Conservation (phyloP, 2,888 invertebrate genomes). For the Drosophila tanythrix region DNA sequence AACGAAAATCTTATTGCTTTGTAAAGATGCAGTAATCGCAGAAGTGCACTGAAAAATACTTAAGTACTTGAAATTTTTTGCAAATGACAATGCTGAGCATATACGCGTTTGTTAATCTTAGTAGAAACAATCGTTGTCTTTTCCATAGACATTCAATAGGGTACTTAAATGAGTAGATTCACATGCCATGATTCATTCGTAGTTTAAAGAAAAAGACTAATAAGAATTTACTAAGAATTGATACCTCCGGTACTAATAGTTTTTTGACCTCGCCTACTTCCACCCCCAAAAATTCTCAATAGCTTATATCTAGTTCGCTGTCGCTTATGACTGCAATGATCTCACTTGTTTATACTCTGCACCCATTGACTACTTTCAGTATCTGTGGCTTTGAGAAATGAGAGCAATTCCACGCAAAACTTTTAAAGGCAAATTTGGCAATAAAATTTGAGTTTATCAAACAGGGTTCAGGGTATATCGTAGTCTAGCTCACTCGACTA, state of each 20-base stretch:
- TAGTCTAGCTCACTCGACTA: no score
- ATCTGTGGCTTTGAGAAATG: background rate
- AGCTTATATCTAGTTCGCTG: no score
- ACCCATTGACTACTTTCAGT: no score
- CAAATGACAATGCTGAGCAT: background rate
- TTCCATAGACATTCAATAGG: background rate
- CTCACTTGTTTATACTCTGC: no score
- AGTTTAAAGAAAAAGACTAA: background rate
- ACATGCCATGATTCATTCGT: background rate
- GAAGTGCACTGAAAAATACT: slow-evolving; percentile 23
- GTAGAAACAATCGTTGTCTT: background rate
- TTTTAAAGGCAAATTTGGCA: background rate
- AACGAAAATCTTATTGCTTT: slow-evolving; percentile 24
- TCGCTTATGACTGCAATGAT: no score
- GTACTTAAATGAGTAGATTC: no score
- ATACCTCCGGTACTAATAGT: no score
- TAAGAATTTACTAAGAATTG: background rate
- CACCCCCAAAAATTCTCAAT: no score
- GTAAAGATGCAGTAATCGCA: slow-evolving; percentile 38
- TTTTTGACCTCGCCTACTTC: no score
- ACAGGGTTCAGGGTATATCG: no score
- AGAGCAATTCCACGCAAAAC: background rate
- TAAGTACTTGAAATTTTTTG: background rate
- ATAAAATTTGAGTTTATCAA: background rate
- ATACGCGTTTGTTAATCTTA: background rate